A percentile compares a stretch with the other conserved stretches of the same genome.
phyloP scores from a whole-genome alignment of 2,113 vertebrate genomes.

The Pelecanus crispus region DNA sequence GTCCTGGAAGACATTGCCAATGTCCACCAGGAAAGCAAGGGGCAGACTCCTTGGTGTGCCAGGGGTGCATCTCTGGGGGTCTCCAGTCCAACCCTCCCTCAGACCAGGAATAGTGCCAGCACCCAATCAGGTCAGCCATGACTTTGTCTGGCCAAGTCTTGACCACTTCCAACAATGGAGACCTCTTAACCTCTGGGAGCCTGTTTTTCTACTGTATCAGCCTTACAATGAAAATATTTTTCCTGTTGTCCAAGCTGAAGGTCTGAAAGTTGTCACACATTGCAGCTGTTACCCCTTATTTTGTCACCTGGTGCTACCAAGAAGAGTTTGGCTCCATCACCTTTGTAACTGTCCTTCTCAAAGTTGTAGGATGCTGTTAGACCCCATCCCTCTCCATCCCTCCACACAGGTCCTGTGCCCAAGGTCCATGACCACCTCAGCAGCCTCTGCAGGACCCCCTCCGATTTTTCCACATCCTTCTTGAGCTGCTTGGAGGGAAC shows the following conservation, averaged over 20 bases:
- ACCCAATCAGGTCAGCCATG: background rate
- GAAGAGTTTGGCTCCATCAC: background rate
- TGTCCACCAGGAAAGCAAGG: background rate
- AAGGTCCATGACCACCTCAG: background rate
- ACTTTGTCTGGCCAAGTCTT: background rate
- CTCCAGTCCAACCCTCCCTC: background rate
- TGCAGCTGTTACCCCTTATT: background rate
- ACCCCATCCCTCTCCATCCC: background rate
- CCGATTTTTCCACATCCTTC: background rate
- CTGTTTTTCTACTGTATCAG: background rate
- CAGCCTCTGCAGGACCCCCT: background rate
- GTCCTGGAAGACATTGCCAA: background rate
- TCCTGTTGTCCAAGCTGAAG: background rate
- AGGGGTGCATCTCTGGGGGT: too few relatives aligned
- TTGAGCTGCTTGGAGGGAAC: background rate
- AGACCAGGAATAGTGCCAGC: background rate
- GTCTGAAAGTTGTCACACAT: background rate
- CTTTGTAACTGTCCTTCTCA: background rate
- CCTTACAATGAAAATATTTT: background rate
- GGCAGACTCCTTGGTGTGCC: background rate
- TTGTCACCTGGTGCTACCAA: background rate
- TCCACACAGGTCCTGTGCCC: rapidly evolving
- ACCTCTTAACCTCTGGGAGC: too few relatives aligned
- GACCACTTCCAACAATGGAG: background rate
- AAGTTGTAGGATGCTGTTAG: background rate